phyloP scores from a whole-genome alignment of 2,888 invertebrate species.

The Leptopterna dolabrata region DNA sequence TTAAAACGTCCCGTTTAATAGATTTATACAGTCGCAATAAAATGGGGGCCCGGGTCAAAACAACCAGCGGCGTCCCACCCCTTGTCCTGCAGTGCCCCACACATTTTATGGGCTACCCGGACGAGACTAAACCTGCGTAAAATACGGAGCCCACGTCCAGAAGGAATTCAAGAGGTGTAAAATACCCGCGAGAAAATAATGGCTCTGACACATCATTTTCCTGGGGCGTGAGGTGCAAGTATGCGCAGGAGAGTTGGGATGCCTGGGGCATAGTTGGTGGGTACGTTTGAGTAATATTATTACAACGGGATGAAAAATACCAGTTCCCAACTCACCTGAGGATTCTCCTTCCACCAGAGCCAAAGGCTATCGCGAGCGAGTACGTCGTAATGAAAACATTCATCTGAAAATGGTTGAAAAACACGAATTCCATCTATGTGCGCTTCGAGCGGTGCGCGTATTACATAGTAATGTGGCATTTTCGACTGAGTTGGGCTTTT shows the following conservation, averaged over 20 bases:
- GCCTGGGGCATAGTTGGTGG: background rate
- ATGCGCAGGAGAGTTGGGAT: background rate
- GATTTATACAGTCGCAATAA: slow-evolving; percentile 7
- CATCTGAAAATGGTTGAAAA: too few species aligned
- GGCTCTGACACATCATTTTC: background rate
- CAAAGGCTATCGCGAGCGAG: too few species aligned
- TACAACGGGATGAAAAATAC: background rate
- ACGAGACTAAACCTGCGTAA: background rate
- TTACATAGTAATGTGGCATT: too few species aligned
- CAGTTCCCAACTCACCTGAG: too few species aligned
- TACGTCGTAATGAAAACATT: too few species aligned
- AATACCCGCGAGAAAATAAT: background rate
- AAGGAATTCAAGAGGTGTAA: background rate
- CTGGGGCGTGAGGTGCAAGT: background rate
- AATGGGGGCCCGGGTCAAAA: background rate
- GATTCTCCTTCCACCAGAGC: too few species aligned
- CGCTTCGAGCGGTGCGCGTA: too few species aligned
- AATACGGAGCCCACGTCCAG: background rate
- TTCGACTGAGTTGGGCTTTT: too few species aligned
- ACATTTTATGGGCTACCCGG: background rate
- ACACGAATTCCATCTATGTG: too few species aligned
- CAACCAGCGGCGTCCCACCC: background rate
- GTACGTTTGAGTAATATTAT: background rate
- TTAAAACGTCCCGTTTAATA: background rate
- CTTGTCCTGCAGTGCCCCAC: background rate